These are phyloP conservation scores for Neodontobutis hainanensis DNA, from an alignment of 2,113 vertebrate genomes.

Conservation along the genomic window DNA sequence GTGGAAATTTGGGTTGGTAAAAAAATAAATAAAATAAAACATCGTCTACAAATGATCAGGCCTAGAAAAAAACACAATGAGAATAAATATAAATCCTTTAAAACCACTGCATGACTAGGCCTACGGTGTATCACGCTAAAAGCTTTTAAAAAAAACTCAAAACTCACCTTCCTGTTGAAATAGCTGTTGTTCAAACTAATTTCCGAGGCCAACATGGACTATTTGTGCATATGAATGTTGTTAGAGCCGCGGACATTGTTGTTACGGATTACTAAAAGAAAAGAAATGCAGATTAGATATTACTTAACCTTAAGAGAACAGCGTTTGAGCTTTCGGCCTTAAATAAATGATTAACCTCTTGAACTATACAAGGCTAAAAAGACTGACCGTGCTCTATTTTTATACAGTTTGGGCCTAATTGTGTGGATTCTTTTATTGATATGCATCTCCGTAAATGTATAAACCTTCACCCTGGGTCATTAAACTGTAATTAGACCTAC, in stretches of 20 bases:
- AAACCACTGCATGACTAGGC: too few relatives aligned
- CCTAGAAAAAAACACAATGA: too few relatives aligned
- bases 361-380: constrained; percentile 29
- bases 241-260: constrained; percentile 69
- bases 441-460: background rate
- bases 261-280: constrained; percentile 75
- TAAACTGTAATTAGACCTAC: background rate
- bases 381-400: constrained; percentile 31
- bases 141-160: background rate
- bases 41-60: too few relatives aligned
- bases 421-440: background rate
- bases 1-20: too few relatives aligned
- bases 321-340: constrained; percentile 72
- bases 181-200: background rate
- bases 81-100: too few relatives aligned
- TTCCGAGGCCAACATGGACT: constrained; percentile 35
- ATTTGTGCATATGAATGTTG: constrained; percentile 64
- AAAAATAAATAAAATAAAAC: too few relatives aligned
- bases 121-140: too few relatives aligned
- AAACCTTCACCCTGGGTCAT: background rate
- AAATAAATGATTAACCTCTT: constrained; percentile 81
- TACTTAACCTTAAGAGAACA: constrained; percentile 70
- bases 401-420: background rate
- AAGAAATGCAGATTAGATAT: constrained; percentile 80
- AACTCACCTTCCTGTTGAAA: background rate